Base-by-base conservation (phyloP, 2,888 invertebrate species). In the Plagiodera versicolora region DNA sequence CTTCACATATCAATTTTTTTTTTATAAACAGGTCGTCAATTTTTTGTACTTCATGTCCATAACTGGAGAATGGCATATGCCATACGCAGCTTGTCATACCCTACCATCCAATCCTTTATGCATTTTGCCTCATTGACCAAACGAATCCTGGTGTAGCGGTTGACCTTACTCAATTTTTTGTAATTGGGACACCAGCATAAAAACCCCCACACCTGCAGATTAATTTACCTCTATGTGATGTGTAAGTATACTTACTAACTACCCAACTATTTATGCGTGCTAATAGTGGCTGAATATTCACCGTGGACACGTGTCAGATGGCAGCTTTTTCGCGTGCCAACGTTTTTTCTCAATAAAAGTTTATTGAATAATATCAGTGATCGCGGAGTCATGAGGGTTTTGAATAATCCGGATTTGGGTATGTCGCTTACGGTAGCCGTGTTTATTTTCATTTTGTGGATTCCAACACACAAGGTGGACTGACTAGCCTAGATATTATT, bases 151-250 rank as follows among this genome's bases (percentile, higher is more conserved):
- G 39, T 39, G 6, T 24, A 24, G 24, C 6, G 24, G 24, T 6
- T 11, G 39, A 39, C 39, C 39, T 39, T 39, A 14, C 39, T 39
- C 39, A 3, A 39, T 39, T 39, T 39, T 39, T 39, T 39, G 39
- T 39, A 52, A 52, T 39, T 52, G 52, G 52, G 52, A 52, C 52
- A 52, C 52, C 52, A n/a, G n/a, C 39, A 39, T 52, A 17, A 44
- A 44, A 44, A 53, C 16, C 24, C 17, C 39, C 39, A 14, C 53
- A 53, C 53, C 53, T 53, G 53, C 53, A 10, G 14, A 24, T 11
- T 44, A 53, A 44, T 53, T 24, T 53, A 24, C 53, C 53, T 44
- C 45, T 53, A 53, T 53, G 53, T 19, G 14, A 39, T n/a, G 39
- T 6, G 11, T 53, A 14, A 45, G 44, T 20, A 20, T 39, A 52